Conservation (phyloP, 53 echinoderm and acorn worm species). For the Astropecten irregularis region DNA sequence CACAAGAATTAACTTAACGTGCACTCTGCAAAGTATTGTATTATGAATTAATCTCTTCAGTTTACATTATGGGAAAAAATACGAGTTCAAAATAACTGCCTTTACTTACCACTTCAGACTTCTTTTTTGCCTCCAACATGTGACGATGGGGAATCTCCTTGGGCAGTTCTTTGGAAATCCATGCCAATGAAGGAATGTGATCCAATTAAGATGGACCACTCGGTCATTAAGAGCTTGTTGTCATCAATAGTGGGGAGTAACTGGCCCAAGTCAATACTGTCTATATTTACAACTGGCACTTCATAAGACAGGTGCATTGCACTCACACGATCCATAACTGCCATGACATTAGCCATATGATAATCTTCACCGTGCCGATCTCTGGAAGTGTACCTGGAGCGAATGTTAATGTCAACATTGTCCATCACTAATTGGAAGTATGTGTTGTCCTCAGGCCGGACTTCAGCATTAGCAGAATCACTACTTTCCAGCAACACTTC, state of each 20-base stretch:
- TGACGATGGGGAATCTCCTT: constrained; percentile 32
- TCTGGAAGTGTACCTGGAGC: constrained; percentile 39
- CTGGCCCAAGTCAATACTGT: neutral
- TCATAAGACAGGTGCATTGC: constrained; percentile 33
- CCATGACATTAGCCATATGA: constrained; percentile 50
- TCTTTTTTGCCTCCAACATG: constrained; percentile 49
- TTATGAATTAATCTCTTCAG: neutral
- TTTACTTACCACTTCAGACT: constrained; percentile 61
- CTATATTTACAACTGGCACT: neutral
- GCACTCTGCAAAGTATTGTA: neutral
- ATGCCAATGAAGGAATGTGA: constrained; percentile 30
- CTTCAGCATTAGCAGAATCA: neutral
- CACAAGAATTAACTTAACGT: neutral
- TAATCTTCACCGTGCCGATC: constrained; percentile 38
- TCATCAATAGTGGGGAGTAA: constrained; percentile 40
- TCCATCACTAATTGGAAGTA: constrained; percentile 51
- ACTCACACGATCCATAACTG: constrained; percentile 44
- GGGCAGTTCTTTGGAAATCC: constrained; percentile 21
- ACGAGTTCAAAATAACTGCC: too few species aligned
- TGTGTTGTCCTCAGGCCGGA: too few species aligned
- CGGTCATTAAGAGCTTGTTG: constrained; percentile 14
- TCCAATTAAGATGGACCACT: constrained; percentile 54
- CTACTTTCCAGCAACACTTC: neutral
- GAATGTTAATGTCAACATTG: constrained; percentile 47
- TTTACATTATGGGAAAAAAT: neutral